Evolutionary conservation across 2,113 vertebrate species (phyloP).

Genomic region (Gnathonemus longibarbis): DNA sequence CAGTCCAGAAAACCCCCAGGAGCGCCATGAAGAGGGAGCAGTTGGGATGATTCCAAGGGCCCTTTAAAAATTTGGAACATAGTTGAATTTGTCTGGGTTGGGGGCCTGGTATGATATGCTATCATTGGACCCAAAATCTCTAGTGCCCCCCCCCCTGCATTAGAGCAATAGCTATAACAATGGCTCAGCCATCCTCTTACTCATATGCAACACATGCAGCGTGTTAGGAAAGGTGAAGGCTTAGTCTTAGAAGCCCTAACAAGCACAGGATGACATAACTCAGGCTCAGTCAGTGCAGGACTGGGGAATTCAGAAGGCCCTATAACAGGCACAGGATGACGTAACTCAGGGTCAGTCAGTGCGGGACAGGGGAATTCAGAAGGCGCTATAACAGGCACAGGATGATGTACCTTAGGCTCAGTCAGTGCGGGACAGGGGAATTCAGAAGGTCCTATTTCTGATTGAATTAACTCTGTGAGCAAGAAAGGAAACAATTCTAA

Average conservation of each 20-base stretch:
- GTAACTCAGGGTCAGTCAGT: background rate
- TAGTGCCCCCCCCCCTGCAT: background rate
- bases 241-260: background rate
- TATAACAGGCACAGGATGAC: background rate
- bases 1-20: background rate
- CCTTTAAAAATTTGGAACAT: background rate
- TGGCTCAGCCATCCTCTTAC: background rate
- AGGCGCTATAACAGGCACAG: too few relatives aligned
- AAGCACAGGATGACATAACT: background rate
- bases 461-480: background rate
- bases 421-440: background rate
- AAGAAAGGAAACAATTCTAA: background rate
- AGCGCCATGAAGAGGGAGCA: background rate
- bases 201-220: background rate
- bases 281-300: background rate
- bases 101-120: background rate
- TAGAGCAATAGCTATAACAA: background rate
- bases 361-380: background rate
- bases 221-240: background rate
- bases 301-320: background rate
- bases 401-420: too few relatives aligned
- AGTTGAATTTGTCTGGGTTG: background rate
- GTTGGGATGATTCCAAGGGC: background rate
- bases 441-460: background rate
- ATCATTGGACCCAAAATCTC: background rate